Conservation (phyloP, 2,113 vertebrate species). For the Carlito syrichta region DNA sequence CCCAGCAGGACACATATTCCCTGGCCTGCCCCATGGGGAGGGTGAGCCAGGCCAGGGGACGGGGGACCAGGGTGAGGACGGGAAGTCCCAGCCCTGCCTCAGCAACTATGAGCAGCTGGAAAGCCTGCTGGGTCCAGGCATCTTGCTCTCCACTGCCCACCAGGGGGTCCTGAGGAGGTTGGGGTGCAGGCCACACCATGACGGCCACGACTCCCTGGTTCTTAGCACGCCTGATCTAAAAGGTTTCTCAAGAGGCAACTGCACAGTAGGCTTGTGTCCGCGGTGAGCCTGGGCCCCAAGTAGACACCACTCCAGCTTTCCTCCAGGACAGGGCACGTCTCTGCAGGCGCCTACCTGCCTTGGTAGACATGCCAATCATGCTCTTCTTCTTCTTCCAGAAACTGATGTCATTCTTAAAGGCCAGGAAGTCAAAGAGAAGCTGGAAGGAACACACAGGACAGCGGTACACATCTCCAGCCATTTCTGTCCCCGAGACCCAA, state of each 20-base stretch:
- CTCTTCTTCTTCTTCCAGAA: conserved; percentile 99
- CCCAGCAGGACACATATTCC: neutral
- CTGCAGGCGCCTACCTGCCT: conserved; percentile 87
- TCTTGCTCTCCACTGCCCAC: too few species aligned
- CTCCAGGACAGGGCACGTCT: accelerated
- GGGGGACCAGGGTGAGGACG: too few species aligned
- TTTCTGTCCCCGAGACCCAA: neutral
- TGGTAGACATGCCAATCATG: conserved; percentile 98
- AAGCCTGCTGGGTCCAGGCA: neutral
- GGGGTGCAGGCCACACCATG: too few species aligned
- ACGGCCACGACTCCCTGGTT: neutral
- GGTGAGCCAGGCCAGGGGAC: neutral
- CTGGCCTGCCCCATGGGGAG: neutral
- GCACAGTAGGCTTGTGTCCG: neutral
- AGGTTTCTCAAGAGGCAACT: neutral
- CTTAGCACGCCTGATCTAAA: too few species aligned
- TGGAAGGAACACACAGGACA: conserved; percentile 71
- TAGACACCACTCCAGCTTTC: too few species aligned
- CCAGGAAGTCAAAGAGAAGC: conserved; percentile 98
- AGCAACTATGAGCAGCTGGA: too few species aligned
- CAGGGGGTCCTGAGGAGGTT: accelerated
- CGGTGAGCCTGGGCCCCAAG: too few species aligned
- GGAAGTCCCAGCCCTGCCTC: neutral
- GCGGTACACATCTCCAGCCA: accelerated
- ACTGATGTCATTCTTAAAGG: conserved; percentile 99